phyloP scores from a whole-genome alignment of 2,113 vertebrate genomes.

The Phalacrocorax carbo region DNA sequence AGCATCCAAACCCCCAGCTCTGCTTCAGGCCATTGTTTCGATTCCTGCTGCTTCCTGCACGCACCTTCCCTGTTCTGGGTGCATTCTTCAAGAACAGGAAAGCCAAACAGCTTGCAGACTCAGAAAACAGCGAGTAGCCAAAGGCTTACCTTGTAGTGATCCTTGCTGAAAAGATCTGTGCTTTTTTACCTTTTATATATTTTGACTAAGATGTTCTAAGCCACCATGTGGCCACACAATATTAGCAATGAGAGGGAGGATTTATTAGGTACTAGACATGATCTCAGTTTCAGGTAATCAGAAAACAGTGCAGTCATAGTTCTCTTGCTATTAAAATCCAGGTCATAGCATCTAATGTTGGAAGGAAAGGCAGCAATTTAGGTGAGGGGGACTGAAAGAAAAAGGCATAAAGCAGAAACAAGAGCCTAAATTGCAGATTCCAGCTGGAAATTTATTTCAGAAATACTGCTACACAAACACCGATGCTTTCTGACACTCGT shows the following conservation, averaged over 20 bases:
- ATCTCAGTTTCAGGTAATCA: slow-evolving; percentile 66
- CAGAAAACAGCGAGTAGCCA: not conserved
- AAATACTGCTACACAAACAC: not conserved
- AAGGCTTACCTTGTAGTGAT: slow-evolving; percentile 1
- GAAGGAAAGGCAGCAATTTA: slow-evolving; percentile 49
- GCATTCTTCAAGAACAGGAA: not conserved
- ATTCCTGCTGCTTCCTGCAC: not conserved
- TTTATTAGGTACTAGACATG: slow-evolving; percentile 73
- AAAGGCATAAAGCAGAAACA: slow-evolving; percentile 5
- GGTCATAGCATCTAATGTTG: slow-evolving; percentile 20
- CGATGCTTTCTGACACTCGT: not conserved
- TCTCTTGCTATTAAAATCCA: slow-evolving; percentile 38
- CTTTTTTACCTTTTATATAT: slow-evolving; percentile 49
- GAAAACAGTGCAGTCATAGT: slow-evolving; percentile 63
- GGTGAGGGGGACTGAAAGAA: not conserved
- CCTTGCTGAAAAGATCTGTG: slow-evolving; percentile 51
- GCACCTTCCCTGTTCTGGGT: not conserved
- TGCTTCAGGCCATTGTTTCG: not conserved
- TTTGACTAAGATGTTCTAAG: slow-evolving; percentile 63
- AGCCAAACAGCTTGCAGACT: not conserved
- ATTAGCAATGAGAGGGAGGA: slow-evolving; percentile 45
- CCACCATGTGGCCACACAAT: slow-evolving; percentile 23
- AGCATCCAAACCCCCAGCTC: not conserved
- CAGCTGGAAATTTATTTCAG: slow-evolving; percentile 4
- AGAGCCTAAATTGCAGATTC: not conserved